A percentile compares a stretch with the other conserved stretches of the same genome.
These are phyloP conservation scores for Pseudonaja textilis DNA, from an alignment of 2,113 vertebrate species.

Conservation along the genomic window DNA sequence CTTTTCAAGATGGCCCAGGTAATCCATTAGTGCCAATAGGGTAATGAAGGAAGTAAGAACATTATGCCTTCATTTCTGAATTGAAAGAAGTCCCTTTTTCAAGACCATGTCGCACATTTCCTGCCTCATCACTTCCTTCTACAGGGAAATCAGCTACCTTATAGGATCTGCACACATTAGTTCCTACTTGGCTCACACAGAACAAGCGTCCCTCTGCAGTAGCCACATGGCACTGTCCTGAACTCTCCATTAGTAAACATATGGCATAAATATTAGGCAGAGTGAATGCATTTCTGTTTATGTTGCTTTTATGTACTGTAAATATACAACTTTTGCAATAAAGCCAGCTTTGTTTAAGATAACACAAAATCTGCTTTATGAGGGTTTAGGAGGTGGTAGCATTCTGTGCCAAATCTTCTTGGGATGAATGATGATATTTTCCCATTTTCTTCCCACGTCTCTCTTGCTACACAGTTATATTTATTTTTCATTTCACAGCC, in stretches of 20 bases:
- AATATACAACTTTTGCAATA: constrained; percentile 19
- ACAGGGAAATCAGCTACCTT: not conserved
- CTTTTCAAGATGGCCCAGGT: not conserved
- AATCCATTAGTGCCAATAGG: not conserved
- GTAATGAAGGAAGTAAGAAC: not conserved
- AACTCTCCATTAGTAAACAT: not conserved
- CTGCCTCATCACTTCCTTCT: not conserved
- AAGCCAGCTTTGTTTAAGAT: constrained; percentile 25
- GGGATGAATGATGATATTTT: constrained; percentile 11
- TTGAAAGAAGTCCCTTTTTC: not conserved
- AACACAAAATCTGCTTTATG: constrained; percentile 3
- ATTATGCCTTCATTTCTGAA: no score
- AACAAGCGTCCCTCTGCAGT: not conserved
- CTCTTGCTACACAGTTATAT: not conserved
- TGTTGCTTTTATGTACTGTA: constrained; percentile 25
- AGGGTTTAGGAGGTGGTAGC: constrained; percentile 3
- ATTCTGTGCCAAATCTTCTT: not conserved
- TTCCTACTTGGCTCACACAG: not conserved
- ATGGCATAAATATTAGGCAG: not conserved
- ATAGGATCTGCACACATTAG: not conserved
- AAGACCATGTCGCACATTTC: no score
- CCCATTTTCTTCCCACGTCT: not conserved
- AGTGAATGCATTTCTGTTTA: constrained; percentile 22
- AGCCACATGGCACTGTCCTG: not conserved
- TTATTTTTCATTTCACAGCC: not conserved